These are phyloP conservation scores for Drosophila guanche DNA, from an alignment of 1,140 invertebrate genomes.

Conservation along the genomic window DNA sequence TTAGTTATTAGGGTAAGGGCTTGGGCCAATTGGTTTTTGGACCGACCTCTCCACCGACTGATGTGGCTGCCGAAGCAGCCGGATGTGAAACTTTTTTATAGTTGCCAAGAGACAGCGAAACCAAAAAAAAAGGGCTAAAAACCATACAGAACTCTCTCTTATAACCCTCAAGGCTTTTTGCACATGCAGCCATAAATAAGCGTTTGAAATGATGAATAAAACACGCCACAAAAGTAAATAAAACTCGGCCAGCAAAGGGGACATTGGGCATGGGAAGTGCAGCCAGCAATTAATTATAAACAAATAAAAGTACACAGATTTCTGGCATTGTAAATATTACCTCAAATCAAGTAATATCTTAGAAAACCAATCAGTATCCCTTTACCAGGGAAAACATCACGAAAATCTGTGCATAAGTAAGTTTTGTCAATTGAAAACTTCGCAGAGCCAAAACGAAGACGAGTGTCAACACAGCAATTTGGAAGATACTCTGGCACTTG, in stretches of 20 bases:
- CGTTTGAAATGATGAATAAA: constrained; percentile 20
- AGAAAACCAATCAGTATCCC: no score
- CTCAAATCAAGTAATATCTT: no score
- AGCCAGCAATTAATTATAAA: constrained; percentile 12
- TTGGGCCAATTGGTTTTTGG: constrained; percentile 55
- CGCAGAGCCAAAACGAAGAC: not conserved
- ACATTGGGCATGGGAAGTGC: no score
- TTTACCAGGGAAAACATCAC: not conserved
- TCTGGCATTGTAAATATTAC: no score
- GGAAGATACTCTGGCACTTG: constrained; percentile 30
- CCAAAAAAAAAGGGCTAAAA: constrained; percentile 11
- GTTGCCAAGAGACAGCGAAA: constrained; percentile 20
- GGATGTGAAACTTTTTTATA: constrained; percentile 51
- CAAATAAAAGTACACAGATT: no score
- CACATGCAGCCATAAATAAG: constrained; percentile 49
- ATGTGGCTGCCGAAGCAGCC: constrained; percentile 11
- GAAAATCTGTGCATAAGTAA: not conserved
- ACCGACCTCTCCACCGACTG: constrained; percentile 12
- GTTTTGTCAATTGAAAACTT: constrained; percentile 1
- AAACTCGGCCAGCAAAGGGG: not conserved
- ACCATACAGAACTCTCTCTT: constrained; percentile 11
- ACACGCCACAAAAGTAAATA: not conserved
- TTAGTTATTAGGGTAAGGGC: constrained; percentile 76
- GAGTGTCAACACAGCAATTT: constrained; percentile 19
- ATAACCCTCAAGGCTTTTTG: constrained; percentile 31